These are phyloP conservation scores for Batillaria attramentaria DNA, from an alignment of 1,140 invertebrate genomes.

Conservation along the genomic window DNA sequence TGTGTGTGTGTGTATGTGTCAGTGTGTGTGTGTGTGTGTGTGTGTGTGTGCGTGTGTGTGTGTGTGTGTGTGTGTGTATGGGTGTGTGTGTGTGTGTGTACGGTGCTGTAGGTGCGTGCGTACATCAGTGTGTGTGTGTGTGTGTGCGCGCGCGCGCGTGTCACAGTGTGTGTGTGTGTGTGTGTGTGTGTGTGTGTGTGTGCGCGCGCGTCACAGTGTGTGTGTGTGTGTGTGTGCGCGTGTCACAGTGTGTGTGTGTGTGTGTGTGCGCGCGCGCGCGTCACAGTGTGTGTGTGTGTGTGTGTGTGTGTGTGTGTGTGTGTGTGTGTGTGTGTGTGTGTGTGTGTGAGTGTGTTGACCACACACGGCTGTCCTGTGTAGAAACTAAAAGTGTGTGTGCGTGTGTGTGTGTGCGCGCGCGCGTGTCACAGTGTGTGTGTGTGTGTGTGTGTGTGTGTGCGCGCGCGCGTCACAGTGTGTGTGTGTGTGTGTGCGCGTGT, in stretches of 20 bases:
- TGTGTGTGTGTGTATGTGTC: neutral
- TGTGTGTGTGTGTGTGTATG: neutral
- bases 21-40: neutral
- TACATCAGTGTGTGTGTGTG: neutral
- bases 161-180: too few species aligned
- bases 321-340: neutral
- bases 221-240: neutral
- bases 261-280: constrained; percentile 7
- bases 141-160: neutral
- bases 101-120: neutral
- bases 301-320: neutral
- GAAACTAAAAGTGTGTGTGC: too few species aligned
- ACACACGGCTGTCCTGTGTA: too few species aligned
- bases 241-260: constrained; percentile 8
- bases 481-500: constrained; percentile 4
- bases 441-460: constrained; percentile 5
- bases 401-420: neutral
- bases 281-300: neutral
- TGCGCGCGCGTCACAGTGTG: neutral
- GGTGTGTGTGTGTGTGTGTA: neutral
- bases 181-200: too few species aligned
- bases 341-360: neutral
- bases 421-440: neutral
- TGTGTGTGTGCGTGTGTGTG: neutral
- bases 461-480: neutral